Conservation (phyloP, 2,888 invertebrate genomes). For the Acanthosepion lycidas region DNA sequence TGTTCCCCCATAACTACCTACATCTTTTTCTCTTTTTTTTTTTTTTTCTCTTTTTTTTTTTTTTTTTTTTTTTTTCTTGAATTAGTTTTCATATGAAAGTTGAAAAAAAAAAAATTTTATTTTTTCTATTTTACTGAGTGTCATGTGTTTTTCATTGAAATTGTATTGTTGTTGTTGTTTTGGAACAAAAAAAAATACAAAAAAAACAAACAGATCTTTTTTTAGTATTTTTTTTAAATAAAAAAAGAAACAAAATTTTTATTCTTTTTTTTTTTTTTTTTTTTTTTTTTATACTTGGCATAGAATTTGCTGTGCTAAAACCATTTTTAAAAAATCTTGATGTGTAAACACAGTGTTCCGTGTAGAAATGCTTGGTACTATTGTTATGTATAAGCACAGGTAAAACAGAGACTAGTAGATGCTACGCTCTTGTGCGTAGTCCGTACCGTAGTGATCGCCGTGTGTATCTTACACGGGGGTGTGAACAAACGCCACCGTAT, state of each 20-base stretch:
- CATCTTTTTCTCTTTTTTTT: neutral
- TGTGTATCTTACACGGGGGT: neutral
- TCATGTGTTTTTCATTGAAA: neutral
- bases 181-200: no score
- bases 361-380: constrained; percentile 24
- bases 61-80: neutral
- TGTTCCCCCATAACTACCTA: neutral
- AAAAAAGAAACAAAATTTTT: constrained; percentile 33
- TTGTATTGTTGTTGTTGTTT: constrained; percentile 33
- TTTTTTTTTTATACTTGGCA: neutral
- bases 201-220: neutral
- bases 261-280: neutral
- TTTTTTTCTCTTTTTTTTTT: neutral
- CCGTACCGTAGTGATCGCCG: neutral
- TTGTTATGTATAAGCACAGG: neutral
- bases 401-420: neutral
- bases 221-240: constrained; percentile 21
- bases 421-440: neutral
- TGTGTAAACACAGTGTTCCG: neutral
- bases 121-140: neutral
- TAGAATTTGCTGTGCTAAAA: neutral
- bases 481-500: neutral
- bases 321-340: neutral
- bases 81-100: neutral
- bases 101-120: neutral